Evolutionary conservation across 2,888 invertebrate genomes (phyloP).

Genomic region (Tyria jacobaeae): DNA sequence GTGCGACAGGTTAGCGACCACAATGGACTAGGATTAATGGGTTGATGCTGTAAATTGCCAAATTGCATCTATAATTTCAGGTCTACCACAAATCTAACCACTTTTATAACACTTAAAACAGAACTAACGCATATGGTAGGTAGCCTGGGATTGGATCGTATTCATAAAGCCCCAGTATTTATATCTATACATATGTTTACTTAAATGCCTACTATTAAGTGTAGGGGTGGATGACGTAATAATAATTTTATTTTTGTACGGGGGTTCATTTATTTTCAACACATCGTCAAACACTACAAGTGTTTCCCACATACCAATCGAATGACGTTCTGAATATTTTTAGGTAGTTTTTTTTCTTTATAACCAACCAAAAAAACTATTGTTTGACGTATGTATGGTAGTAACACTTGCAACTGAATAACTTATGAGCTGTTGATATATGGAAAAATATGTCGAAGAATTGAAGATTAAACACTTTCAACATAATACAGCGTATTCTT

Average conservation of each 20-base stretch:
- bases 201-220: slow-evolving; percentile 35
- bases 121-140: slow-evolving; percentile 1
- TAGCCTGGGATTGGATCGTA: not conserved
- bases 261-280: slow-evolving; percentile 68
- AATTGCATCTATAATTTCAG: slow-evolving; percentile 8
- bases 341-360: slow-evolving; percentile 17
- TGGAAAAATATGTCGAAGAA: not conserved
- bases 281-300: slow-evolving; percentile 50
- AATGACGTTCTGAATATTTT: slow-evolving; percentile 41
- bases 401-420: not conserved
- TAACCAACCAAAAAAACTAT: not conserved
- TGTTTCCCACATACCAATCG: slow-evolving; percentile 56
- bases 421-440: not conserved
- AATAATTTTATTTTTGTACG: slow-evolving; percentile 47
- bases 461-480: not conserved
- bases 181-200: slow-evolving; percentile 5
- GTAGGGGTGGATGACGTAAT: slow-evolving; percentile 51
- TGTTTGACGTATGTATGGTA: slow-evolving; percentile 12
- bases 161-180: not conserved
- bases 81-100: slow-evolving; percentile 1
- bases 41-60: slow-evolving; percentile 9
- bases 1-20: slow-evolving; percentile 15
- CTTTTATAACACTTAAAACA: slow-evolving; percentile 1
- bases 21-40: slow-evolving; percentile 18
- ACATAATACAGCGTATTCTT: not conserved